Evolutionary conservation across 1,140 invertebrate species (phyloP).

Genomic region (Drosophila nikananu): DNA sequence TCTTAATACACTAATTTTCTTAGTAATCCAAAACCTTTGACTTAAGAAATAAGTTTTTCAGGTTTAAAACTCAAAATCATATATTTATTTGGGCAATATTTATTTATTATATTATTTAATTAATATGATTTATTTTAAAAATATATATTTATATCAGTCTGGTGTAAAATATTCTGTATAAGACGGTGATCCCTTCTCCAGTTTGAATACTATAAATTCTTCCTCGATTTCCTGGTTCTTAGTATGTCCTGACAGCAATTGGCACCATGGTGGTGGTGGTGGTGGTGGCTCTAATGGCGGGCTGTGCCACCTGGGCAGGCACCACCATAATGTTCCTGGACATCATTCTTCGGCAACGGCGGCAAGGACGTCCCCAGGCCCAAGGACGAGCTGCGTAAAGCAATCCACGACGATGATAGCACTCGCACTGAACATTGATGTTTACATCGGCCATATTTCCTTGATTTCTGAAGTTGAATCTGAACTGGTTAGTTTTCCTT

Average conservation of each 20-base stretch:
- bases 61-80: no score
- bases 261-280: slow-evolving; percentile 11
- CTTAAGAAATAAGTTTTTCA: no score
- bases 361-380: slow-evolving; percentile 54
- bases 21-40: no score
- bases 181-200: not conserved
- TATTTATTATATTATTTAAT: no score
- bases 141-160: not conserved
- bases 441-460: slow-evolving; percentile 26
- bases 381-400: slow-evolving; percentile 28
- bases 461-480: not conserved
- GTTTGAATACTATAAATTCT: not conserved
- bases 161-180: not conserved
- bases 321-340: slow-evolving; percentile 49
- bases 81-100: no score
- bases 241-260: slow-evolving; percentile 1
- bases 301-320: slow-evolving; percentile 22
- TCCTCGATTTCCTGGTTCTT: not conserved
- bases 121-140: not conserved
- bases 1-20: no score
- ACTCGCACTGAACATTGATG: slow-evolving; percentile 54
- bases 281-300: not conserved
- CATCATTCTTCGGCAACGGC: slow-evolving; percentile 62
- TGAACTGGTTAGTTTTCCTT: not conserved
- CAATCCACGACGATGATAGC: slow-evolving; percentile 50